Base-by-base conservation (phyloP, 2,797 vertebrate species). In the Ctenopoma multispine region DNA sequence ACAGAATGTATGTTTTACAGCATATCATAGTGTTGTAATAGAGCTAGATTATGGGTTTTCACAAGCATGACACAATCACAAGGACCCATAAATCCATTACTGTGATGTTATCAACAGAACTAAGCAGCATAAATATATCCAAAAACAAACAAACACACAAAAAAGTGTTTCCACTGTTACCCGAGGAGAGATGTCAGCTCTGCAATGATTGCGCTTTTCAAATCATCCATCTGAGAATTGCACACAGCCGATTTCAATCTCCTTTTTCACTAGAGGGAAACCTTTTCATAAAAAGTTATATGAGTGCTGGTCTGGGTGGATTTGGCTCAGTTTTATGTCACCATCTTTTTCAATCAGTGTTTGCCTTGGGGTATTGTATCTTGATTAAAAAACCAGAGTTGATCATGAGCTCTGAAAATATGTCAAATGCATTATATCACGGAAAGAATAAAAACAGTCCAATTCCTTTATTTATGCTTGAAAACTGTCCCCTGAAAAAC, bases 371-470 rank as follows among this genome's bases (percentile, higher is more conserved):
- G 87, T 83, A 76, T 69, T 77, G 62, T 53, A 31, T 17, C 66
- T 77, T 89, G 84, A 93, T 91, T 81, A 79, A 86, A 86, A 91
- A 92, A 90, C 68, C 92, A 93, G 90, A 80, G 78, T 66, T 80
- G 75, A 77, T 82, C 72, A 61, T 48, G 58, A 79, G 59, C 60
- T 71, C 73, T 69, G 72, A 71, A 79, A 89, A 81, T 74, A 80
- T 84, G 84, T 61, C 17, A 38, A 67, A 90, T 31, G 47, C 79
- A 83, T 90, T 85, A 82, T 66, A 62, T 80, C 54, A 61, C 69
- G 67, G 54, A 64, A 75, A 85, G 71, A 43, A 44, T 29, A 56
- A 75, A 80, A 74, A 43, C 56, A 81, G 75, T 68, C 56, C 43
- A 24, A 58, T 61, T 62, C 46, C 44, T 76, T 77, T 77, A 41